Conservation (phyloP, 2,888 invertebrate species). For the Drosophila demipolita region DNA sequence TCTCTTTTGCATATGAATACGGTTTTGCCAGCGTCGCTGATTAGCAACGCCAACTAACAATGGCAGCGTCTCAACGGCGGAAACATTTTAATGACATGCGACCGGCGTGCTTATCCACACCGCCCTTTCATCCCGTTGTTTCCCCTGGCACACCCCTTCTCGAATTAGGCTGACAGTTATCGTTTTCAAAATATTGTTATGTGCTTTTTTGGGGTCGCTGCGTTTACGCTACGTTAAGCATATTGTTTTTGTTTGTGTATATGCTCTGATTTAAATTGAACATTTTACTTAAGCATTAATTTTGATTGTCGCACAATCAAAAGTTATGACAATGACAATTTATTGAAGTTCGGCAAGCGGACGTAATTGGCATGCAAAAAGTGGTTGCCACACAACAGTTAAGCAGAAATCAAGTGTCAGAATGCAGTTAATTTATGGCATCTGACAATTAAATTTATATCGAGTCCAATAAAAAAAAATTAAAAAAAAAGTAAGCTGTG, state of each 20-base stretch:
- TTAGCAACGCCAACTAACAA: conserved; percentile 75
- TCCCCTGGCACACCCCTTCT: conserved; percentile 35
- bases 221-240: conserved; percentile 64
- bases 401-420: background rate
- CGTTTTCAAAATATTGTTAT: conserved; percentile 75
- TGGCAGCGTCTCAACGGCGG: conserved; percentile 58
- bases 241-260: conserved; percentile 47
- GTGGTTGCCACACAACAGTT: conserved; percentile 5
- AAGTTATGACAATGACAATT: conserved; percentile 57
- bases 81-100: conserved; percentile 77
- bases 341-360: conserved; percentile 26
- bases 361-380: conserved; percentile 22
- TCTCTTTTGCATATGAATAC: conserved; percentile 80
- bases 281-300: conserved; percentile 57
- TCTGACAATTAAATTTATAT: background rate
- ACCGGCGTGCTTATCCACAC: conserved; percentile 27
- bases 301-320: conserved; percentile 62
- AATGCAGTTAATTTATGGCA: background rate
- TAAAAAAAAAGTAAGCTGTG: background rate
- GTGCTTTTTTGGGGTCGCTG: conserved; percentile 54
- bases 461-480: background rate
- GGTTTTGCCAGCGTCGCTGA: conserved; percentile 67
- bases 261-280: conserved; percentile 64
- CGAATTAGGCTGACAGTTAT: conserved; percentile 67
- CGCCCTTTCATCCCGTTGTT: background rate